Conservation (phyloP, 2,888 invertebrate species). For the Onchidella celtica region DNA sequence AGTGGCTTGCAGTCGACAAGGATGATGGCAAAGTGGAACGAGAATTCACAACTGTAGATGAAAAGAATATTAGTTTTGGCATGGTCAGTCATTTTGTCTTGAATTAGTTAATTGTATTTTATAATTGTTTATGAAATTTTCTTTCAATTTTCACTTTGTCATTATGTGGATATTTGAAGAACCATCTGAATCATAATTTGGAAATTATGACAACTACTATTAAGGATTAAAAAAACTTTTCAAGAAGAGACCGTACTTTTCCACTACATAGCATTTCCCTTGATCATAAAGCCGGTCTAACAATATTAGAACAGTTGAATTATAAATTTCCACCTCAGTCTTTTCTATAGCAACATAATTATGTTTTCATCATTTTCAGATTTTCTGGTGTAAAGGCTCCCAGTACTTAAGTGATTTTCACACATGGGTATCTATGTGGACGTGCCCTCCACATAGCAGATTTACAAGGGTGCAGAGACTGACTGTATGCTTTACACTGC, state of each 20-base stretch:
- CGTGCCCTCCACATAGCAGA: slow-evolving; percentile 76
- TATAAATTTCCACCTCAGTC: too few relatives aligned
- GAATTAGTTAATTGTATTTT: not conserved
- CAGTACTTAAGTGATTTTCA: slow-evolving; percentile 79
- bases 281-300: too few relatives aligned
- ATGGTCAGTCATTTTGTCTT: slow-evolving; percentile 12
- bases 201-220: too few relatives aligned
- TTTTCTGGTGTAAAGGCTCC: slow-evolving; percentile 74
- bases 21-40: slow-evolving; percentile 80
- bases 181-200: too few relatives aligned
- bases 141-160: too few relatives aligned
- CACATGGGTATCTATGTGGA: slow-evolving; percentile 75
- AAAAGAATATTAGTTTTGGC: slow-evolving; percentile 51
- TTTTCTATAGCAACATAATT: too few relatives aligned
- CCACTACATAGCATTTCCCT: too few relatives aligned
- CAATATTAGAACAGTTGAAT: too few relatives aligned
- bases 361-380: slow-evolving; percentile 61
- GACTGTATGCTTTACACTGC: slow-evolving; percentile 72
- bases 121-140: not conserved
- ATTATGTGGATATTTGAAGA: too few relatives aligned
- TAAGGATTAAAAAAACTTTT: not conserved
- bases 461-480: slow-evolving; percentile 77
- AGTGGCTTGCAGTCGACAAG: slow-evolving; percentile 80
- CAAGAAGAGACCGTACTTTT: too few relatives aligned
- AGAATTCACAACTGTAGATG: slow-evolving; percentile 78